A percentile compares a stretch with the other conserved stretches of the same genome.
Conservation (phyloP, 1,140 invertebrate species). For the Diorhabda elongata region DNA sequence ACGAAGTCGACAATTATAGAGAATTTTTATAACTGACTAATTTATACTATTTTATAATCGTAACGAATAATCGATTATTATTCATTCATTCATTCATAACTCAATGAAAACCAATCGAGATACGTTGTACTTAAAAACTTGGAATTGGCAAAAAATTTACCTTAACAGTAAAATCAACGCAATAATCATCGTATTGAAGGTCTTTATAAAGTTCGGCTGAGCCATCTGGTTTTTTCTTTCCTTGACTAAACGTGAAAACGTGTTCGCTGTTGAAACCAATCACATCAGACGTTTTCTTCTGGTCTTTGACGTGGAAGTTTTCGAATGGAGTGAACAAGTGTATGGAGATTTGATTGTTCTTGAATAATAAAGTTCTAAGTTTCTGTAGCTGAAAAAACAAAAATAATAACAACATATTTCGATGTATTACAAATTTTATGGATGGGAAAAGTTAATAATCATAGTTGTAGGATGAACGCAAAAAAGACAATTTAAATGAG, state of each 20-base stretch:
- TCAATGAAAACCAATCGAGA: too few relatives aligned
- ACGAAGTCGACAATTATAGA: too few relatives aligned
- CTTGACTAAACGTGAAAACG: conserved; percentile 55
- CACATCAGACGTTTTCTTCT: conserved; percentile 48
- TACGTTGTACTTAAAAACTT: not conserved
- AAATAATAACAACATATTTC: not conserved
- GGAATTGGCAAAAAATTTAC: conserved; percentile 40
- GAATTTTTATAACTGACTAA: too few relatives aligned
- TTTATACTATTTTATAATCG: too few relatives aligned
- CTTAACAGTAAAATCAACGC: conserved; percentile 51
- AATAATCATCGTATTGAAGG: conserved; percentile 54
- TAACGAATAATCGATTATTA: too few relatives aligned
- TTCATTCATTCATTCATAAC: too few relatives aligned
- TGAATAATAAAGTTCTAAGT: conserved; percentile 44
- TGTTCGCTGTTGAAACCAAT: conserved; percentile 53
- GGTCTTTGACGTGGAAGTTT: conserved; percentile 38
- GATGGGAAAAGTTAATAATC: too few relatives aligned
- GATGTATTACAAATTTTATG: too few relatives aligned
- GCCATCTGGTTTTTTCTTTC: conserved; percentile 56
- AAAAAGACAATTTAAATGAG: too few relatives aligned
- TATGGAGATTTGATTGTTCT: conserved; percentile 30
- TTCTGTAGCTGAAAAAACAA: conserved; percentile 48
- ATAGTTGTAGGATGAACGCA: too few relatives aligned
- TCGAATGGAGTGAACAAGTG: conserved; percentile 39
- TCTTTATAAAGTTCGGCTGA: conserved; percentile 50